Evolutionary conservation across 2,888 invertebrate species (phyloP).

Genomic region (Coleophora flavipennella): DNA sequence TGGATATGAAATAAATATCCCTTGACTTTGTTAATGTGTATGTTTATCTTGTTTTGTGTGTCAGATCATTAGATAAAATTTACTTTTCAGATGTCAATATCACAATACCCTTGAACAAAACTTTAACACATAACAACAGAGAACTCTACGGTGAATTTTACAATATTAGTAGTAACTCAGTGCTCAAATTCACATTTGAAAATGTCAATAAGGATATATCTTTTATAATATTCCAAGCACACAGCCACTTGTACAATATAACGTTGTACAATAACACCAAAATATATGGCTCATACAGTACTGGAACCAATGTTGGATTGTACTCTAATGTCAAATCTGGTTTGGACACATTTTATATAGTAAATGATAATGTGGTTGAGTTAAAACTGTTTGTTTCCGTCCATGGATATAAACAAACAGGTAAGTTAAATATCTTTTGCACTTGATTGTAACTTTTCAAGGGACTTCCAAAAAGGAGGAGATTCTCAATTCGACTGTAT

Average conservation of each 20-base stretch:
- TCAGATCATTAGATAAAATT: too few species aligned
- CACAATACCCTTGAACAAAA: constrained; percentile 41
- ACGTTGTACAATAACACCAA: constrained; percentile 59
- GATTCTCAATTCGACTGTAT: too few species aligned
- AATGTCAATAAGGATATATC: constrained; percentile 54
- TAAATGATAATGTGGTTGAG: constrained; percentile 44
- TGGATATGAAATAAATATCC: too few species aligned
- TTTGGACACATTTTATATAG: constrained; percentile 45
- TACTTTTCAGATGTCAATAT: constrained; percentile 40
- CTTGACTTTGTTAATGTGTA: too few species aligned
- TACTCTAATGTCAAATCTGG: constrained; percentile 31
- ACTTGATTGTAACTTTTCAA: too few species aligned
- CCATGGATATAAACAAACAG: constrained; percentile 59
- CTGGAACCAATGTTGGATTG: constrained; percentile 77
- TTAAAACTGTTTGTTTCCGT: constrained; percentile 60
- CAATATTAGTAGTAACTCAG: constrained; percentile 31
- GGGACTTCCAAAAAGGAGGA: too few species aligned
- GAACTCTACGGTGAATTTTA: constrained; percentile 40
- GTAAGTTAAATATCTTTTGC: constrained; percentile 35
- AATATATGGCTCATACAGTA: constrained; percentile 38
- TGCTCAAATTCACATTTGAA: constrained; percentile 44
- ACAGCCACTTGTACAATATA: constrained; percentile 71
- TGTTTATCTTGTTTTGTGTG: too few species aligned
- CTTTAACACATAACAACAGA: constrained; percentile 29
- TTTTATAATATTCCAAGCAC: constrained; percentile 77